Evolutionary conservation across 2,888 invertebrate genomes (phyloP), one percentile per base, ranked within the genome.

Genomic region (Elmis aenea): DNA sequence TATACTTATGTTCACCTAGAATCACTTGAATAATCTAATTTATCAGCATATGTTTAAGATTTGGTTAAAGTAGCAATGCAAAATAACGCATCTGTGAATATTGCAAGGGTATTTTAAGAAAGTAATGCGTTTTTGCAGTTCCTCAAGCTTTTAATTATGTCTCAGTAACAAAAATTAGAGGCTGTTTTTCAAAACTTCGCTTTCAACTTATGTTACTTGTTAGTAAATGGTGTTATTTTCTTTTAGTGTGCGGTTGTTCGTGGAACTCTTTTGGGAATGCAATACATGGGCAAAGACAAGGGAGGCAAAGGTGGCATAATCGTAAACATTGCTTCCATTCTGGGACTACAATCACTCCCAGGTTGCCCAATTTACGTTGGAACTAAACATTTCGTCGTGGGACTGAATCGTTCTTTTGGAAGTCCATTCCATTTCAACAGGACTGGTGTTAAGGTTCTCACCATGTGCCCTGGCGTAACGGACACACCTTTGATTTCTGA

Each of bases 321-420:
- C 29, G 71, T 83, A n/a, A 83, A 84, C 55, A 66, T 81, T 12
- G 73, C 80, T 1, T 80, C 81, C 1, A 73, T 77, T 23, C 70
- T 76, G 35, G 81, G 81, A 2, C 69, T 72, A 33, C 69, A 70
- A 48, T 59, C 73, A 2, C 62, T 74, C 16, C 71, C 73, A 5
- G 74, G 70, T 18, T 61, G 74, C 21, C 79, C 80, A 0, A 58
- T 76, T 18, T 80, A 81, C 54, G 72, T 73, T 13, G 75, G 76
- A 1, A 76, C 79, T 0, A 79, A 80, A 57, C 72, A 70, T 38
- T 75, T 74, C 5, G 72, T 76, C 2, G 59, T 71, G 15, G 74
- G 73, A 3, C 66, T 77, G 42, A 71, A 71, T 8, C 69, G 67
- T 33, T 73, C 74, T 3, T 74, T 56, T 64, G 76, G 63, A 6